Evolutionary conservation across 2,888 invertebrate genomes (phyloP), one percentile per base, ranked within the genome.

Genomic region (Hirtodrosophila alboralis): DNA sequence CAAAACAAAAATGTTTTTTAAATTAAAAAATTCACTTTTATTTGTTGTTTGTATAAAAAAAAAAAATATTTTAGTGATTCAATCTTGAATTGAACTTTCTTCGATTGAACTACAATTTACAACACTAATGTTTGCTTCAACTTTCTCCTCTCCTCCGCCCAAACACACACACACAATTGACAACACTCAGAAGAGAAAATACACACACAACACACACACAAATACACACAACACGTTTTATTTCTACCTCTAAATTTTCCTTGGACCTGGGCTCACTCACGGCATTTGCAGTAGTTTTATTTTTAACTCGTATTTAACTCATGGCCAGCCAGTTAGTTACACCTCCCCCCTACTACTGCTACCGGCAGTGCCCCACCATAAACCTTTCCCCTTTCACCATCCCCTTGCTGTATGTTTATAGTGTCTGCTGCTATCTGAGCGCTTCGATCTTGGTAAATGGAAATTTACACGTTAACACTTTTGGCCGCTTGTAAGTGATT

Each of bases 401-500:
- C 71, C 51, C 31, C n/a, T n/a, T n/a, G n/a, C 71, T 65, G 60
- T 54, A 74, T 77, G 78, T 81, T 74, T 84, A 77, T 84, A 64
- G 74, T 74, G 71, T 68, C 71, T 71, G 70, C 58, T 47, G 65
- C 48, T 70, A 71, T 47, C 75, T 41, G 52, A 61, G 66, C 56
- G 44, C 48, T 49, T 72, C 67, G 72, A 76, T 67, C 67, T 76
- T 76, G 87, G 79, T 81, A 87, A 88, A 88, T 88, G 88, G 81
- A 86, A 88, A 87, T 88, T 88, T 88, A 86, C 88, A 88, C 88
- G 84, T 88, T 88, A 88, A 88, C 88, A 88, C 89, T 89, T 88
- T 86, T 80, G 78, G 81, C 85, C 87, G 72, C 84, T 83, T 83
- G 81, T 83, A 83, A 83, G 86, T 86, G 81, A 83, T 83, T 83